Evolutionary conservation across 2,888 invertebrate genomes (phyloP).

Genomic region (Eupithecia subumbrata): DNA sequence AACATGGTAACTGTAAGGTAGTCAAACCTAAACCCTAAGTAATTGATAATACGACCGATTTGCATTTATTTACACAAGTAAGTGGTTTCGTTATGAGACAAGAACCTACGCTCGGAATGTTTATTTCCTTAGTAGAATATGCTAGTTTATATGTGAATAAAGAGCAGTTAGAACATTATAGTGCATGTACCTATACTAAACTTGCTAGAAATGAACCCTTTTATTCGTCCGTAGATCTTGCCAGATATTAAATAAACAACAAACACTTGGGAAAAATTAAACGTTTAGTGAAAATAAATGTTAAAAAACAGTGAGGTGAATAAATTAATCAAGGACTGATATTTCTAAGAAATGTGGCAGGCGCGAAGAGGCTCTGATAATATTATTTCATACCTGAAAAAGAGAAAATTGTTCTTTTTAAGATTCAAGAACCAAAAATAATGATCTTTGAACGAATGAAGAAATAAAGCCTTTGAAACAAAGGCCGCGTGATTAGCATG

Average conservation of each 20-base stretch:
- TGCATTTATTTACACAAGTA: conserved; percentile 18
- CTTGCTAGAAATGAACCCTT: not conserved
- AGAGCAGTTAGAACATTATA: not conserved
- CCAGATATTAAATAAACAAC: not conserved
- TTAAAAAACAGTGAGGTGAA: not conserved
- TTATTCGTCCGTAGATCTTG: not conserved
- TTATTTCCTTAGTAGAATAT: conserved; percentile 1
- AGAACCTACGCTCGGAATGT: conserved; percentile 7
- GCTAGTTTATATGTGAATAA: not conserved
- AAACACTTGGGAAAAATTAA: not conserved
- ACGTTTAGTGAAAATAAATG: not conserved
- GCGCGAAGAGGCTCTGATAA: not conserved
- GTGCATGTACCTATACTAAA: not conserved
- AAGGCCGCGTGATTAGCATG: too few relatives aligned
- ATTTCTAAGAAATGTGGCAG: not conserved
- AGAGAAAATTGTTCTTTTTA: not conserved
- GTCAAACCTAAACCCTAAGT: not conserved
- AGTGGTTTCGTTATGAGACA: conserved; percentile 14
- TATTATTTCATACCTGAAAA: not conserved
- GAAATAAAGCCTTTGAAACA: too few relatives aligned
- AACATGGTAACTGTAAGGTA: not conserved
- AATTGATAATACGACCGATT: not conserved
- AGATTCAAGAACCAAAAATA: too few relatives aligned
- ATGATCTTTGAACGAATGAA: too few relatives aligned
- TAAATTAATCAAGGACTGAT: not conserved